Evolutionary conservation across 2,888 invertebrate genomes (phyloP).

Genomic region (Limnephilus auricula): DNA sequence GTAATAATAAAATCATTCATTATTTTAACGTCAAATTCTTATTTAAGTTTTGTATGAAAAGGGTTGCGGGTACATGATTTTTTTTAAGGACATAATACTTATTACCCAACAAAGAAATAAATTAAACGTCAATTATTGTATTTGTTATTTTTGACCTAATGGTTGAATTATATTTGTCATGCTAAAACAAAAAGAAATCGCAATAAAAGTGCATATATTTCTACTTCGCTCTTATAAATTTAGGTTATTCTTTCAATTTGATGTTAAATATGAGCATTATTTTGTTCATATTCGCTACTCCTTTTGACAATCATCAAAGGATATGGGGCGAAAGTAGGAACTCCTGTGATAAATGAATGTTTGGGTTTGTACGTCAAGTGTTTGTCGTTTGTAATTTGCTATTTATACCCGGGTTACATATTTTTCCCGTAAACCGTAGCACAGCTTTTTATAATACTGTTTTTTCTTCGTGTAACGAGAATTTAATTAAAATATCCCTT

Average conservation of each 20-base stretch:
- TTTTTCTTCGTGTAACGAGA: not conserved
- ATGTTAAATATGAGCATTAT: not conserved
- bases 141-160: not conserved
- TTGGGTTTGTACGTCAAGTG: slow-evolving; percentile 15
- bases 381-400: slow-evolving; percentile 11
- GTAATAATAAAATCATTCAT: no score
- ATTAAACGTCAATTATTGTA: not conserved
- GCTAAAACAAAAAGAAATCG: not conserved
- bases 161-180: not conserved
- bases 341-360: slow-evolving; percentile 33
- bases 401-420: not conserved
- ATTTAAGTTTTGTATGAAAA: no score
- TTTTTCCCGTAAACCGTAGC: not conserved
- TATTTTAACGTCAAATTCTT: no score
- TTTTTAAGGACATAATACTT: no score
- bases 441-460: not conserved
- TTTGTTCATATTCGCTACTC: slow-evolving; percentile 22
- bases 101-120: no score
- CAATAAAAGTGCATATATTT: not conserved
- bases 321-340: not conserved
- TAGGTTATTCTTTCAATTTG: not conserved
- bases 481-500: not conserved
- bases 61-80: no score
- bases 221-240: not conserved
- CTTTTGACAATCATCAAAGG: slow-evolving; percentile 14